phyloP scores from a whole-genome alignment of 2,888 invertebrate species.

The Eilema depressum region DNA sequence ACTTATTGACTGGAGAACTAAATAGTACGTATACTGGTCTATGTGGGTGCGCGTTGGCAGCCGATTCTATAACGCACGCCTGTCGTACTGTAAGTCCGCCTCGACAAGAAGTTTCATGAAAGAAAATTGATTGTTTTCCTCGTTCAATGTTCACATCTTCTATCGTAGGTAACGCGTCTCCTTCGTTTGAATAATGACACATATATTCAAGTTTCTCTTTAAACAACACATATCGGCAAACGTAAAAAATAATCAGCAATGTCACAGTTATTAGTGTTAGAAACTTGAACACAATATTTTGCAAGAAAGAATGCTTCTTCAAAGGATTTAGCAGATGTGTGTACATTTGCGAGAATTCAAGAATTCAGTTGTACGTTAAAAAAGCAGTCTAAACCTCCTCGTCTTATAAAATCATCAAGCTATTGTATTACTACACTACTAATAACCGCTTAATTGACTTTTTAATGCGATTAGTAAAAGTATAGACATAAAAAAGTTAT shows the following conservation, averaged over 20 bases:
- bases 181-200: background rate
- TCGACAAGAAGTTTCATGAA: slow-evolving; percentile 89
- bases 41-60: slow-evolving; percentile 46
- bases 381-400: background rate
- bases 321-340: background rate
- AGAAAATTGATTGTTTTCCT: slow-evolving; percentile 80
- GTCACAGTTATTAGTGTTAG: background rate
- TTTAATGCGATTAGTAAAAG: background rate
- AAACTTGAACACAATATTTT: background rate
- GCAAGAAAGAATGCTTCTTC: background rate
- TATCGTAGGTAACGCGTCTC: background rate
- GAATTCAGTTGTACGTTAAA: background rate
- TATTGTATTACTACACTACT: no score
- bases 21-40: slow-evolving; percentile 79
- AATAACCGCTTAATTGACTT: background rate
- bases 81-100: slow-evolving; percentile 68
- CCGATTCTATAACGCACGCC: slow-evolving; percentile 54
- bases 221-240: background rate
- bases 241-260: background rate
- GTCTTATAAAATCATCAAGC: no score
- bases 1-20: slow-evolving; percentile 38
- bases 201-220: background rate
- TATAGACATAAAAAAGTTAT: slow-evolving; percentile 1
- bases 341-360: background rate
- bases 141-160: background rate